Percentiles rank a stretch among this genome's conserved stretches.
Conservation (phyloP, 2,888 invertebrate species). For the Pocota personata region DNA sequence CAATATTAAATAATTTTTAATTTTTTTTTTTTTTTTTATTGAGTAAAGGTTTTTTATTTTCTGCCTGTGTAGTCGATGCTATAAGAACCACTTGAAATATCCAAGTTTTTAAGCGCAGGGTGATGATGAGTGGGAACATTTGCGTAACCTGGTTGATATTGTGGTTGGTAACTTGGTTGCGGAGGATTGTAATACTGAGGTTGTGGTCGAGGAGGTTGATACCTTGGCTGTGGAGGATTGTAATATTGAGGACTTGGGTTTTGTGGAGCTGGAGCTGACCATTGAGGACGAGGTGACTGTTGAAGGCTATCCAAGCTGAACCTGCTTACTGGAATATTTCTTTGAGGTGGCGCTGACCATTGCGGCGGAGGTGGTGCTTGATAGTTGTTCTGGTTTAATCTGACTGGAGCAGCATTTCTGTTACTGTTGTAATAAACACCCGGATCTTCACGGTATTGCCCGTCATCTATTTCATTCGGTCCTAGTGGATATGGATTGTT, state of each 20-base stretch:
- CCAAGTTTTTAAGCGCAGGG: constrained; percentile 88
- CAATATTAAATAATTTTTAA: neutral
- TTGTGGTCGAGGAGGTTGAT: constrained; percentile 74
- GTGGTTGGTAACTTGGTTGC: constrained; percentile 78
- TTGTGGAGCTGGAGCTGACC: constrained; percentile 31
- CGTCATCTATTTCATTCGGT: constrained; percentile 90
- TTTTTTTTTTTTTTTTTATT: too few relatives aligned
- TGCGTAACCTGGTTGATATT: constrained; percentile 81
- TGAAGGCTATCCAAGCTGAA: constrained; percentile 81
- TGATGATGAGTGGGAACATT: constrained; percentile 87
- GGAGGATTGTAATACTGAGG: constrained; percentile 72
- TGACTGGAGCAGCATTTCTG: constrained; percentile 27
- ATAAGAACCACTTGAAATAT: constrained; percentile 90
- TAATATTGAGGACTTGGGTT: constrained; percentile 74
- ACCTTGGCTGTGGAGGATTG: constrained; percentile 78
- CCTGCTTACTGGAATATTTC: constrained; percentile 78
- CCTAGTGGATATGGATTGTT: constrained; percentile 83
- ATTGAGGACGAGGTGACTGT: constrained; percentile 73
- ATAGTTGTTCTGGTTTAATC: constrained; percentile 44
- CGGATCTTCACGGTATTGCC: constrained; percentile 93
- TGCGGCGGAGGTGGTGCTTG: constrained; percentile 37
- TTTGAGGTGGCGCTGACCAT: constrained; percentile 58
- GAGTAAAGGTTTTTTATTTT: constrained; percentile 76
- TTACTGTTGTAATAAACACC: constrained; percentile 87
- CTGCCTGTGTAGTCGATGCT: constrained; percentile 89